Evolutionary conservation across 37 sponge, comb jelly and placozoan species (phyloP).

Genomic region (Cliona cf. orientalis): DNA sequence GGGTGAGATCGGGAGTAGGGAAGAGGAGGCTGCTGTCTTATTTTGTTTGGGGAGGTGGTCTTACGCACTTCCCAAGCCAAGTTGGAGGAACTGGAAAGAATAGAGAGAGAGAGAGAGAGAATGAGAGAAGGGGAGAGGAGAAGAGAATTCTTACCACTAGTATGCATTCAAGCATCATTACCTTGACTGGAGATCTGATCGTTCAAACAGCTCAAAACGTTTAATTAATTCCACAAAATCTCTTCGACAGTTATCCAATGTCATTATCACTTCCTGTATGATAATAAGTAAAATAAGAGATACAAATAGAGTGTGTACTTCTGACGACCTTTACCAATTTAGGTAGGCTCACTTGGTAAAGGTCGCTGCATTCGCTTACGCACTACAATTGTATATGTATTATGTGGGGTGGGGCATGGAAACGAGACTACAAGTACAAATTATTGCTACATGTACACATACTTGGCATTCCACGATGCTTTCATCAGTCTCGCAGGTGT

Average conservation of each 20-base stretch:
- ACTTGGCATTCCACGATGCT: constrained; percentile 83
- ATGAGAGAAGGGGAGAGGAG: no score
- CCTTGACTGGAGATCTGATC: constrained; percentile 6
- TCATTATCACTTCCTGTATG: constrained; percentile 85
- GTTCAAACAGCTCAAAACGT: constrained; percentile 71
- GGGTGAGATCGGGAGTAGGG: neutral
- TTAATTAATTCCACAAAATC: constrained; percentile 84
- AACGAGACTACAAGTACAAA: no score
- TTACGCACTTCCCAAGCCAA: constrained; percentile 81
- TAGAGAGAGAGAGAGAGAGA: neutral
- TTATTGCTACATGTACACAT: no score
- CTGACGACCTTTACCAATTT: no score
- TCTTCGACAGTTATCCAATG: constrained; percentile 73
- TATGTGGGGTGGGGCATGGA: no score
- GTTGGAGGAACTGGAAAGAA: constrained; percentile 45
- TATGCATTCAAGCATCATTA: constrained; percentile 5
- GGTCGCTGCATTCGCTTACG: no score
- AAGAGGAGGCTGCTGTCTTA: neutral
- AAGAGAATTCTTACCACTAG: neutral
- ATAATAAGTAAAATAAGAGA: neutral
- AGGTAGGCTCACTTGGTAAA: no score
- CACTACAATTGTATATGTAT: no score
- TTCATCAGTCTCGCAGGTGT: constrained; percentile 83
- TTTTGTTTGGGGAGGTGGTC: constrained; percentile 41
- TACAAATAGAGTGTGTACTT: neutral